Conservation (phyloP, 2,113 vertebrate genomes). For the Tachysurus vachellii region DNA sequence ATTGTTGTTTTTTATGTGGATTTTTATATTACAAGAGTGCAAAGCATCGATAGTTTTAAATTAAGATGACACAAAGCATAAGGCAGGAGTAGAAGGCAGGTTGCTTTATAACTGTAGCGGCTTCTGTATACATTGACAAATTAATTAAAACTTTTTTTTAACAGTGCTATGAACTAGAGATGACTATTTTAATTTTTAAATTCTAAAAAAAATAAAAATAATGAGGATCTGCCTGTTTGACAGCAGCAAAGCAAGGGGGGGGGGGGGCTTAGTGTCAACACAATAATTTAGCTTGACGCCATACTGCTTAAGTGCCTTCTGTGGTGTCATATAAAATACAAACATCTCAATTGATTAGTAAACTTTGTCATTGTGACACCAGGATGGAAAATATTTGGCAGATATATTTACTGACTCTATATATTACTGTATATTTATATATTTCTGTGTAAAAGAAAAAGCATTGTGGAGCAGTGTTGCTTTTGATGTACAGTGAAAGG, state of each 20-base stretch:
- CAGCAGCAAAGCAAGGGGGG: no score
- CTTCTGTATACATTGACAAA: neutral
- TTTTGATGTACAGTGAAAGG: neutral
- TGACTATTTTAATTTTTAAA: neutral
- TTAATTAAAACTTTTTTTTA: no score
- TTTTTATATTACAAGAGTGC: neutral
- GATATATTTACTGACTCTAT: neutral
- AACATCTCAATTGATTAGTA: neutral
- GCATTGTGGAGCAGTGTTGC: neutral
- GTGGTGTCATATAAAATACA: neutral
- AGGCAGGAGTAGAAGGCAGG: no score
- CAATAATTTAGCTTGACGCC: no score
- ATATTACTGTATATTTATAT: no score
- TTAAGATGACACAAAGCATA: neutral
- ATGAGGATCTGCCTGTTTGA: no score
- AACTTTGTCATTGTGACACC: neutral
- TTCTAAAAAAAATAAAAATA: no score
- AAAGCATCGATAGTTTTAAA: neutral
- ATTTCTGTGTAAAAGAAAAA: neutral
- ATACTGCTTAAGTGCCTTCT: neutral
- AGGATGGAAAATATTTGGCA: neutral
- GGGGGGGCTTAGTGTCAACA: no score
- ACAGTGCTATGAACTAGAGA: neutral
- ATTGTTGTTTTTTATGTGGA: neutral
- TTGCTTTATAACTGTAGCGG: neutral